Percentiles rank a stretch among this genome's conserved stretches.
phyloP scores from a whole-genome alignment of 2,797 vertebrate species.

The Phoebastria nigripes region DNA sequence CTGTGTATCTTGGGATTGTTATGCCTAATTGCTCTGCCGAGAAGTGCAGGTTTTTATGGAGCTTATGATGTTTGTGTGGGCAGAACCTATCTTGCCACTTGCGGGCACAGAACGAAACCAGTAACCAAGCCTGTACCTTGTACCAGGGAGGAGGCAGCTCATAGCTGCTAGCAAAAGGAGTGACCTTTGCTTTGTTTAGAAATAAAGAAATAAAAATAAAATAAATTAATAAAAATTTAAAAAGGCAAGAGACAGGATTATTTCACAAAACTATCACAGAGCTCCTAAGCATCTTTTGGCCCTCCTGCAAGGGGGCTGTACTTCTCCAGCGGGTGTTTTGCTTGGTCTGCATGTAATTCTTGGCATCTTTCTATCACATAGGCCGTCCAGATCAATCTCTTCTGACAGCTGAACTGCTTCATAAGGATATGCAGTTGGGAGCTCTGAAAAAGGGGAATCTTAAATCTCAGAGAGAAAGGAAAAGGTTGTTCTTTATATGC shows the following conservation, averaged over 20 bases:
- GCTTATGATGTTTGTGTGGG: neutral
- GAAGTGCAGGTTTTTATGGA: neutral
- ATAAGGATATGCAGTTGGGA: neutral
- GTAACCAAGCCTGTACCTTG: conserved; percentile 7
- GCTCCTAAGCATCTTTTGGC: neutral
- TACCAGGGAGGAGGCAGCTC: neutral
- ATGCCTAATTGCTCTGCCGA: neutral
- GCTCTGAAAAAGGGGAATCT: neutral
- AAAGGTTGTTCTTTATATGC: neutral
- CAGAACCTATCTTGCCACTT: neutral
- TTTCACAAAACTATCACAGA: neutral
- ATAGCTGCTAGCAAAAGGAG: neutral
- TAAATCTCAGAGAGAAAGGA: neutral
- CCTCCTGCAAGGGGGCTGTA: neutral
- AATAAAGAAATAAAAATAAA: neutral
- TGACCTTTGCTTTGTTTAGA: neutral
- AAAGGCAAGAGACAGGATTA: neutral
- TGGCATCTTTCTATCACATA: accelerated
- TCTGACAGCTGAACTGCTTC: neutral
- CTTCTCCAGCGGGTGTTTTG: neutral
- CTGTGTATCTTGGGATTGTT: neutral
- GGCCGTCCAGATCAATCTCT: neutral
- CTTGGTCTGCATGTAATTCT: neutral
- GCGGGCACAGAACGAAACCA: neutral
- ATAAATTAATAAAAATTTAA: neutral